These are phyloP conservation scores for Sardinella longiceps DNA, from an alignment of 2,797 vertebrate species.

Conservation along the genomic window DNA sequence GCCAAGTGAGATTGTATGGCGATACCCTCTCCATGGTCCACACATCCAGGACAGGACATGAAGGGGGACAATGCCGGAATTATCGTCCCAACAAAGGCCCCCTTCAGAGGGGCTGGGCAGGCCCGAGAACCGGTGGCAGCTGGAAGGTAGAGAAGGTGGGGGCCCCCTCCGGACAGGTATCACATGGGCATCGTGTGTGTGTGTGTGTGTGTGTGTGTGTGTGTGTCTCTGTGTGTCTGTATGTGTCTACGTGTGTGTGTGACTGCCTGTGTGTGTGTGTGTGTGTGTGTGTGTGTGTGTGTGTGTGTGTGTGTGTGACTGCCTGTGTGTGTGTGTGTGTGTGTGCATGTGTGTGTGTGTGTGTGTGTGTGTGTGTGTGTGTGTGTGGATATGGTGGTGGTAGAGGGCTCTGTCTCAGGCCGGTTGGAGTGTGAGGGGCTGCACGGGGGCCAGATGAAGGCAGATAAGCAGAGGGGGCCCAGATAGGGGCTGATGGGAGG, in stretches of 20 bases:
- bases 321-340: too few species aligned
- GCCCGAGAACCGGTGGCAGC: constrained; percentile 52
- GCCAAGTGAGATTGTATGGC: constrained; percentile 41
- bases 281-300: too few species aligned
- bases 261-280: too few species aligned
- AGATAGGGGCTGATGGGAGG: constrained; percentile 28
- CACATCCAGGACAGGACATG: constrained; percentile 35
- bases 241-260: too few species aligned
- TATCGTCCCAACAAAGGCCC: constrained; percentile 56
- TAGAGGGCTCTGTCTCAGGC: background rate
- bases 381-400: background rate
- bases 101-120: constrained; percentile 50
- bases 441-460: background rate
- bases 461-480: background rate
- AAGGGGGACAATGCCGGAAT: constrained; percentile 51
- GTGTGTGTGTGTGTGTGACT: too few species aligned
- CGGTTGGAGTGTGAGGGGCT: background rate
- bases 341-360: too few species aligned
- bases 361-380: too few species aligned
- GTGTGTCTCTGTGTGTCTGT: too few species aligned
- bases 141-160: constrained; percentile 53
- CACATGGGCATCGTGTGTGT: constrained; percentile 34
- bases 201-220: too few species aligned
- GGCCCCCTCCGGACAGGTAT: constrained; percentile 46
- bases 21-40: constrained; percentile 50